Percentiles rank a stretch among this genome's conserved stretches.
Evolutionary conservation across 2,888 invertebrate genomes (phyloP).

Genomic region (Palloptera scutellata): DNA sequence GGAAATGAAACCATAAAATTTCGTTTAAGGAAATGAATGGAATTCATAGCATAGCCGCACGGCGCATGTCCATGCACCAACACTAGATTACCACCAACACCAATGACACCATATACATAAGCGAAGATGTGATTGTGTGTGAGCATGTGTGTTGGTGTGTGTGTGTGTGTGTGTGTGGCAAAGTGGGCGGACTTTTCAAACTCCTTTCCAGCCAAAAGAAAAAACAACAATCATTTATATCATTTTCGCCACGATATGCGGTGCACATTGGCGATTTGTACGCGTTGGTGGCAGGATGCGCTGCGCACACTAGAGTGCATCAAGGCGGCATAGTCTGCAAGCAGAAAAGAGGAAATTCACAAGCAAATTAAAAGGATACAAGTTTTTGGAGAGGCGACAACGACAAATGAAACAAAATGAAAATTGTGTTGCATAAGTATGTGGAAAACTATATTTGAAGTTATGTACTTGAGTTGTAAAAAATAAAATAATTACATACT

Average conservation of each 20-base stretch:
- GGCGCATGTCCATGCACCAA: constrained; percentile 26
- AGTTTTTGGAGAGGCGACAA: too few relatives aligned
- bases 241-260: constrained; percentile 7
- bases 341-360: too few relatives aligned
- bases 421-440: too few relatives aligned
- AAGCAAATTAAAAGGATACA: too few relatives aligned
- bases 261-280: constrained; percentile 2
- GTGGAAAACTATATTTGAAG: too few relatives aligned
- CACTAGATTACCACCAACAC: constrained; percentile 22
- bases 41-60: neutral
- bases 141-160: neutral
- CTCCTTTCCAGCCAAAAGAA: constrained; percentile 9
- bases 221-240: constrained; percentile 19
- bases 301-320: too few relatives aligned
- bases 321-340: too few relatives aligned
- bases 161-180: constrained; percentile 1
- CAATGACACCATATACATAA: constrained; percentile 13
- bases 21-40: neutral
- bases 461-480: too few relatives aligned
- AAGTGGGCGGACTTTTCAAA: constrained; percentile 35
- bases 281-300: too few relatives aligned
- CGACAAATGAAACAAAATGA: too few relatives aligned
- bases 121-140: neutral
- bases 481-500: too few relatives aligned
- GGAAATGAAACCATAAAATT: too few relatives aligned